Evolutionary conservation across 2,797 vertebrate genomes (phyloP).

Genomic region (Bucorvus abyssinicus): DNA sequence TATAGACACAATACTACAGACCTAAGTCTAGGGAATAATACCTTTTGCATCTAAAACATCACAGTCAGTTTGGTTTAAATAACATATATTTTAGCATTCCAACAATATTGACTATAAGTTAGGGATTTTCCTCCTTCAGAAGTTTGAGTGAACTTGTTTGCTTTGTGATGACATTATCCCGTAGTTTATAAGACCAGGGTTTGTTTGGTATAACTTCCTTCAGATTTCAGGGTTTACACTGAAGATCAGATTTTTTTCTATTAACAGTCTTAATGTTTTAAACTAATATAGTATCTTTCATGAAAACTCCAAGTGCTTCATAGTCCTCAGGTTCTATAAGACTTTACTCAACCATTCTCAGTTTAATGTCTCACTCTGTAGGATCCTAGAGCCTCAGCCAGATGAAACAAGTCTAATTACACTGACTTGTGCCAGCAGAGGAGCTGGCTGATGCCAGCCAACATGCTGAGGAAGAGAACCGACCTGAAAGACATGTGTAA

Average conservation of each 20-base stretch:
- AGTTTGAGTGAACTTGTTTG: background rate
- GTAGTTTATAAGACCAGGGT: background rate
- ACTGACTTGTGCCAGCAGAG: background rate
- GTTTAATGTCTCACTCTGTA: background rate
- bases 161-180: background rate
- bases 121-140: background rate
- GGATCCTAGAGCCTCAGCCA: background rate
- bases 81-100: background rate
- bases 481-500: background rate
- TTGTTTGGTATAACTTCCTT: background rate
- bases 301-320: background rate
- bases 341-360: background rate
- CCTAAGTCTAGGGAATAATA: background rate
- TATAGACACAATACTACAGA: background rate
- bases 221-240: background rate
- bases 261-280: background rate
- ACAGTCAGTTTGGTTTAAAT: background rate
- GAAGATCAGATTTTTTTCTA: background rate
- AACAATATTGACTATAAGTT: background rate
- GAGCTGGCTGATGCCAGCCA: background rate
- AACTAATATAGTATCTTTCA: background rate
- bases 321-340: background rate
- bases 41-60: background rate
- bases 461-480: background rate
- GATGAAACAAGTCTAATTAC: background rate